Evolutionary conservation across 2,113 vertebrate species (phyloP), one percentile per base, ranked within the genome.

Genomic region (Elachura formosa): DNA sequence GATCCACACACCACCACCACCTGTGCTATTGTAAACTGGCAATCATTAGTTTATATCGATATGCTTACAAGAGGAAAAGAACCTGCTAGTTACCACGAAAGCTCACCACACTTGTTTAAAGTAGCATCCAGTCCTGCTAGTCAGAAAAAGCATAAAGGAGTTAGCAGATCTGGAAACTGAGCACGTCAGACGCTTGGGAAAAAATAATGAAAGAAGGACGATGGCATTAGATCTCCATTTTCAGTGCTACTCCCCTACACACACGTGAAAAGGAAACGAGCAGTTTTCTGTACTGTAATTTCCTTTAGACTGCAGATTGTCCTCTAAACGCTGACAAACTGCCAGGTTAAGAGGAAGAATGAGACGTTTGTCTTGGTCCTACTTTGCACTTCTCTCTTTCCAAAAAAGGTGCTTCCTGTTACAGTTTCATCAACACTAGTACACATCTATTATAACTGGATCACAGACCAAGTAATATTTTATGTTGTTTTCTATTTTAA

Each of bases 1-100:
- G 33, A 34, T 20, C 40, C 40, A 3, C 43, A 3, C 33, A 8
- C 0, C 8, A 9, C 0, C 7, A 43, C 14, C 55, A 28, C 54
- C 68, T 10, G 21, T 11, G 33, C 41, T 14, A 3, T 1, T 24
- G n/a, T 5, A 38, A 54, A 28, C 48, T 2, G 31, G 29, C 10
- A 48, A 31, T 14, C 14, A 10, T 10, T 28, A 15, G 5, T 33
- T 76, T n/a, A 5, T 21, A 64, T 25, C 14, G 5, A 28, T 16
- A 10, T 4, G 58, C 52, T 29, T 10, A 9, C 36, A 19, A 29
- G 15, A 67, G 43, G 41, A 18, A 38, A 54, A 84, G 51, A 84
- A 63, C 46, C 56, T 82, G 52, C 41, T 17, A 24, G 18, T 6
- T 22, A 51, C 5, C 22, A 24, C 31, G 4, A 33, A 64, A 40